Conservation (phyloP, 1,140 invertebrate genomes). For the Hydropsyche tenuis region DNA sequence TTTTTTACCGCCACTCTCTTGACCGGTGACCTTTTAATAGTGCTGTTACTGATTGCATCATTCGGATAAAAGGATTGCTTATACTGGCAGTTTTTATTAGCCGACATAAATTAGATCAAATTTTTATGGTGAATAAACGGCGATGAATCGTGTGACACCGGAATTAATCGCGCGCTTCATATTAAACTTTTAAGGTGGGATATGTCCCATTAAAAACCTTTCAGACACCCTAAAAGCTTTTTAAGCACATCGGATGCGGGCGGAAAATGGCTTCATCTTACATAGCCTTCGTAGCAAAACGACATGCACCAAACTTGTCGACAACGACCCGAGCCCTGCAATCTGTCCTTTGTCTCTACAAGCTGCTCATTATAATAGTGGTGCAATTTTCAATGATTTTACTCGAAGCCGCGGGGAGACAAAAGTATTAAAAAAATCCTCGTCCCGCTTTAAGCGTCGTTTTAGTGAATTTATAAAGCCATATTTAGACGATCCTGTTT, state of each 20-base stretch:
- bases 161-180: slow-evolving; percentile 22
- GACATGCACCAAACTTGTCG: slow-evolving; percentile 5
- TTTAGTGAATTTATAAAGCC: neutral
- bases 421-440: neutral
- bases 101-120: no score
- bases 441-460: neutral
- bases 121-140: neutral
- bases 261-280: slow-evolving; percentile 29
- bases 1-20: neutral
- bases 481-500: neutral
- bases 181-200: slow-evolving; percentile 11
- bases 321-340: neutral
- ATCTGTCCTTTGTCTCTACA: neutral
- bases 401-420: neutral
- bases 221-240: slow-evolving; percentile 32
- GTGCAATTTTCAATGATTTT: neutral
- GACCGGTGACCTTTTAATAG: slow-evolving; percentile 7
- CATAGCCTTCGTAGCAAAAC: neutral
- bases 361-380: neutral
- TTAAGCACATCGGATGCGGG: slow-evolving; percentile 29
- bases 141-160: neutral
- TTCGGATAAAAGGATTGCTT: slow-evolving; percentile 1
- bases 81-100: no score
- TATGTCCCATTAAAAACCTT: slow-evolving; percentile 39
- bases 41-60: slow-evolving; percentile 12